Evolutionary conservation across 2,888 invertebrate species (phyloP), one percentile per base, ranked within the genome.

Genomic region (Stenodema calcarata): DNA sequence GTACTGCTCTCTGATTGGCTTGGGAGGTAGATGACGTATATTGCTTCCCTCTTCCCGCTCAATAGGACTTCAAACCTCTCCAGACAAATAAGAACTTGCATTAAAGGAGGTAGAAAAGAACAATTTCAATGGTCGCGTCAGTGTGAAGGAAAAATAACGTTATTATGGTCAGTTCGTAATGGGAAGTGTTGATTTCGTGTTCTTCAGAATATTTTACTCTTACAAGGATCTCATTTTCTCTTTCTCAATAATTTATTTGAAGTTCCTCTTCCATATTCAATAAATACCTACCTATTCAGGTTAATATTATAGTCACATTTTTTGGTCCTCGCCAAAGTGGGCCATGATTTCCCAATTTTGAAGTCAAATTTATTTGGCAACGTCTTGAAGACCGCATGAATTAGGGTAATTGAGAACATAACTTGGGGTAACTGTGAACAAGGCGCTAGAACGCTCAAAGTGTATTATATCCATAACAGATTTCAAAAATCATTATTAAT

Each of bases 131-230:
- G 50, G 80, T 18, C 11, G 47, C 28, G 80, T 80, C 35, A n/a
- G n/a, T n/a, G 80, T 80, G 80, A 47, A 44, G 35, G 80, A 80
- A 80, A 42, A 47, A 41, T 76, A 42, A 76, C 69, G 69, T 47
- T 47, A 42, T 42, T 62, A 62, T 62, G 62, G 62, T 23, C 62
- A 62, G 62, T 62, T 62, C 18, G 62, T 62, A 42, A 42, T 42
- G 42, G 6, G 42, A 42, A 42, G 42, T 42, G 42, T 42, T 42
- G 42, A 42, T 42, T 42, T 42, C 42, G 42, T 42, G 42, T 9
- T 42, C 42, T 42, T 11, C 42, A 42, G 42, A 42, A 42, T 42
- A 42, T 42, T 42, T 42, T 42, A 42, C 42, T 42, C 42, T 42
- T 42, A 42, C 11, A 42, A 42, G 42, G 42, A 42, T 42, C 42